phyloP scores from a whole-genome alignment of 2,888 invertebrate genomes.

The Pollenia amentaria region DNA sequence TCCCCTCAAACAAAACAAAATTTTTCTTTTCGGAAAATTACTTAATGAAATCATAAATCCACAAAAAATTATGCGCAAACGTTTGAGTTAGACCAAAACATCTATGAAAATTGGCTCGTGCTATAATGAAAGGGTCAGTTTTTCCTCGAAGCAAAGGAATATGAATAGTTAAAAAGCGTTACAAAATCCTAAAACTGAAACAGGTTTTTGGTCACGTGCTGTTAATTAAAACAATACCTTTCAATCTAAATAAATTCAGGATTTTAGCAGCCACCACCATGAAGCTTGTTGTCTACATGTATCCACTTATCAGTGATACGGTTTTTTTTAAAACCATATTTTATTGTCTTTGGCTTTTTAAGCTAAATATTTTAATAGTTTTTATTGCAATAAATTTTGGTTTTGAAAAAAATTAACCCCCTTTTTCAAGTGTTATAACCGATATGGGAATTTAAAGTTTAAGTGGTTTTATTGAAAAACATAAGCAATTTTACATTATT shows the following conservation, averaged over 20 bases:
- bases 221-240: slow-evolving; percentile 68
- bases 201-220: slow-evolving; percentile 75
- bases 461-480: slow-evolving; percentile 10
- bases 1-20: neutral
- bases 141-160: neutral
- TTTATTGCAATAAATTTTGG: neutral
- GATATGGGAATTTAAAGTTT: neutral
- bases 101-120: slow-evolving; percentile 50
- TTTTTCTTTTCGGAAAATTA: no score
- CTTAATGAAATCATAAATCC: neutral
- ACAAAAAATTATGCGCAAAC: slow-evolving; percentile 26
- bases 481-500: slow-evolving; percentile 1
- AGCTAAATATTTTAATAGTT: slow-evolving; percentile 22
- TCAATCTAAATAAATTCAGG: neutral
- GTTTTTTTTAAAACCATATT: slow-evolving; percentile 30
- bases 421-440: slow-evolving; percentile 28
- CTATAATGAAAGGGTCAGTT: slow-evolving; percentile 53
- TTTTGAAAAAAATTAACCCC: slow-evolving; percentile 7
- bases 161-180: slow-evolving; percentile 19
- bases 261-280: neutral
- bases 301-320: neutral
- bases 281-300: slow-evolving; percentile 3
- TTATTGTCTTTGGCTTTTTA: slow-evolving; percentile 28
- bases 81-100: neutral
- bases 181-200: slow-evolving; percentile 53